A percentile compares a stretch with the other conserved stretches of the same genome.
phyloP scores from a whole-genome alignment of 2,888 invertebrate species.

The Luffia ferchaultella region DNA sequence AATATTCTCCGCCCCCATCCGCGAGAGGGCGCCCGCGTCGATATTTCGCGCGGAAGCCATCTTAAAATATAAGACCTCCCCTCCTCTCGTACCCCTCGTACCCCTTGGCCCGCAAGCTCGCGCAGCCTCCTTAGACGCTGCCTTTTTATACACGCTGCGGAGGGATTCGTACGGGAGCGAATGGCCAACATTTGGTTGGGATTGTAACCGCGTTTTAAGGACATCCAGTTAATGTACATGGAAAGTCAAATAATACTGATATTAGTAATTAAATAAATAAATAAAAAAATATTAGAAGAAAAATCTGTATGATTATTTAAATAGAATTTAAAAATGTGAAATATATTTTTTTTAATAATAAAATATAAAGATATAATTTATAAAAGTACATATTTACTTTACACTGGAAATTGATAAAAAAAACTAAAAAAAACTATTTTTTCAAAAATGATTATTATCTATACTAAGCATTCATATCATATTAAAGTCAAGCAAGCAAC shows the following conservation, averaged over 20 bases:
- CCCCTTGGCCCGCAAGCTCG: constrained; percentile 4
- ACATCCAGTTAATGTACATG: not conserved
- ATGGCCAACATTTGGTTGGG: constrained; percentile 33
- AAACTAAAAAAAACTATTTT: too few relatives aligned
- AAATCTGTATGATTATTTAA: too few relatives aligned
- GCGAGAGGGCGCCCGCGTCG: constrained; percentile 40
- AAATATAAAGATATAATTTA: not conserved
- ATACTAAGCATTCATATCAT: too few relatives aligned
- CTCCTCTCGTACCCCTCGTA: constrained; percentile 20
- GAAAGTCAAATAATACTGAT: not conserved
- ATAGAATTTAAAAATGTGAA: too few relatives aligned
- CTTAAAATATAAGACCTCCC: constrained; percentile 58
- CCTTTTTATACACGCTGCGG: constrained; percentile 34
- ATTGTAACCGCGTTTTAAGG: too few relatives aligned
- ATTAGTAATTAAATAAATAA: not conserved
- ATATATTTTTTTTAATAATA: too few relatives aligned
- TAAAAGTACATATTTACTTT: too few relatives aligned
- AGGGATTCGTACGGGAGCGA: constrained; percentile 13
- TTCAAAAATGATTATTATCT: too few relatives aligned
- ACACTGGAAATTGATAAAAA: too few relatives aligned
- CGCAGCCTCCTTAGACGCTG: constrained; percentile 50
- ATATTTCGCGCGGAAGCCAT: constrained; percentile 60
- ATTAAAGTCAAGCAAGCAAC: too few relatives aligned
- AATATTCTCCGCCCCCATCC: constrained; percentile 8
- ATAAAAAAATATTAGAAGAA: too few relatives aligned